Base-by-base conservation (phyloP, 1,140 invertebrate species). In the Aethina tumida region DNA sequence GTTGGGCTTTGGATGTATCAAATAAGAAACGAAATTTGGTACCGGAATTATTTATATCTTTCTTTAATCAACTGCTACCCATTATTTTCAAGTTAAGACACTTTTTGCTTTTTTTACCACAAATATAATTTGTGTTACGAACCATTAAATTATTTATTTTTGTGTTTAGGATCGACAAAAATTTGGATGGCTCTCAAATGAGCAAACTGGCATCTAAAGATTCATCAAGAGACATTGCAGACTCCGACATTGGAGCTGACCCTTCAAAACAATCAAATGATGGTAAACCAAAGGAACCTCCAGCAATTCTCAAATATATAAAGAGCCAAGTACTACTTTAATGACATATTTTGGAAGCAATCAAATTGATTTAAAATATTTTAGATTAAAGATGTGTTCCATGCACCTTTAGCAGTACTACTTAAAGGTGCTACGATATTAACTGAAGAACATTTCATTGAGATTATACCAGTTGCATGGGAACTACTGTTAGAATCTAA, bases 371-470 rank as follows among this genome's bases (percentile, higher is more conserved):
- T n/a, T n/a, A n/a, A n/a, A n/a, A n/a, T n/a, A n/a, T 44, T 47
- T 24, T 53, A 83, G 72, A 79, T 86, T 5, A 78, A 81, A 41
- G 83, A 85, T 39, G 74, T 92, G 9, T 95, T 95, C 50, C 93
- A 97, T 58, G 78, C 83, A 30, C 88, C 92, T 0, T 60, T 99
- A 26, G 87, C 91, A 0, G 75, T 84, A 1, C 61, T 98, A 27
- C 73, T 93, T 0, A 99, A 99, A 70, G 87, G 91, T 3, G 88
- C 90, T 0, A 84, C 93, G 0, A 79, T 95, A 2, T 71, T 98
- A 51, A 70, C 75, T 6, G 89, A 93, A 50, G 89, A 96, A 22
- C 71, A 87, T 43, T 93, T 94, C 50, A 69, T 82, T 10, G 85
- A 94, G 44, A 77, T 92, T 5, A 70, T 97, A 28, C 81, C 86